Evolutionary conservation across 2,888 invertebrate species (phyloP), one percentile per base, ranked within the genome.

Genomic region (Ichneumoninae sp.): DNA sequence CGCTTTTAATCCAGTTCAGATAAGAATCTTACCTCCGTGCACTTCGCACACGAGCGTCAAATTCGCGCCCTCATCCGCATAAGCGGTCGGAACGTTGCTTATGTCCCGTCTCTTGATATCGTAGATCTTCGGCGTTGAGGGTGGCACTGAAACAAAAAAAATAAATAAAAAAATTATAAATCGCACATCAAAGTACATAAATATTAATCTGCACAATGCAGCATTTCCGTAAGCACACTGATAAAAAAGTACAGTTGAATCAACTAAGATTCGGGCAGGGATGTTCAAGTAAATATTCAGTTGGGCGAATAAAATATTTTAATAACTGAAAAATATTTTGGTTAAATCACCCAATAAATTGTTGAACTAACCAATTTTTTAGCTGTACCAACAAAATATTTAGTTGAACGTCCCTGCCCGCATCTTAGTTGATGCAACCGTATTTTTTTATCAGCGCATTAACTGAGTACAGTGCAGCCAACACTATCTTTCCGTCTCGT

Each of bases 1-100:
- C 44, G 1, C 13, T n/a, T 75, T 60, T 81, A 50, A 73, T 40
- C 10, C 22, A 33, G 33, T 33, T 60, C 1, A 19, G 47, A 26
- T 52, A n/a, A 63, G 50, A 78, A 63, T 93, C 95, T 95, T 95
- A 98, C 98, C 98, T 95, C 97, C 97, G 91, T 96, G 96, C 16
- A 97, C 98, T 95, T 98, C 98, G 92, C 98, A 98, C 91, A 97
- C 96, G 86, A 98, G 95, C 90, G 96, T 95, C 76, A 98, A 96
- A 92, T 97, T 97, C 82, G 96, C 96, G 68, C 98, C 98, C 94
- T 98, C 98, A 66, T 81, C 82, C 92, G 97, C 97, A 94, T 97
- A 98, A 60, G 98, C 97, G 93, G 97, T 97, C 88, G 97, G 95
- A 87, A 97, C 95, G 94, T 96, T 96, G 90, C 97, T 96, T 93